Conservation (phyloP, 2,888 invertebrate species). For the Drosophila nr. fundita region DNA sequence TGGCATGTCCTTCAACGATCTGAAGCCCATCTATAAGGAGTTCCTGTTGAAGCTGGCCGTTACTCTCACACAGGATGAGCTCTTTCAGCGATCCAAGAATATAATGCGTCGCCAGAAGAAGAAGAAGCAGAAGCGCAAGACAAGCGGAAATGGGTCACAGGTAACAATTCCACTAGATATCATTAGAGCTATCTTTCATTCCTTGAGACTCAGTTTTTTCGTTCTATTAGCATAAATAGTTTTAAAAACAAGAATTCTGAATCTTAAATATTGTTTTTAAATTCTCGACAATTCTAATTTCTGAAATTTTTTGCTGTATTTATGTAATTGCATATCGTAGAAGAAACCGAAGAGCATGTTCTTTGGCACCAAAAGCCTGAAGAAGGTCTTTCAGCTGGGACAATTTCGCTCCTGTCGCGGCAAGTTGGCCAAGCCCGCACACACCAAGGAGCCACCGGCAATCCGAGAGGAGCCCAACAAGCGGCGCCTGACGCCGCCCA, state of each 20-base stretch:
- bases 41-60: slow-evolving; percentile 94
- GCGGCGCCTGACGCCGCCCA: slow-evolving; percentile 58
- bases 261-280: not conserved
- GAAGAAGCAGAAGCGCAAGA: slow-evolving; percentile 87
- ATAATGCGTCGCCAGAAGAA: slow-evolving; percentile 94
- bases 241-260: not conserved
- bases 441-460: slow-evolving; percentile 74
- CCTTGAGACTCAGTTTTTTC: no score
- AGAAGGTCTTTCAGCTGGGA: slow-evolving; percentile 88
- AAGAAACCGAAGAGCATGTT: slow-evolving; percentile 87
- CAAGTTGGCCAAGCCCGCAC: slow-evolving; percentile 64
- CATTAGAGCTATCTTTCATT: not conserved
- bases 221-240: no score
- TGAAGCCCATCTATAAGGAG: slow-evolving; percentile 96
- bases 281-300: not conserved
- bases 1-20: slow-evolving; percentile 96
- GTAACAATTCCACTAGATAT: slow-evolving; percentile 37
- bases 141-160: slow-evolving; percentile 76
- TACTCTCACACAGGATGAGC: slow-evolving; percentile 95
- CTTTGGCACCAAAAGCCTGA: slow-evolving; percentile 87
- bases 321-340: slow-evolving; percentile 71
- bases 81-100: slow-evolving; percentile 94
- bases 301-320: not conserved
- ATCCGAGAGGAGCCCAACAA: slow-evolving; percentile 30
- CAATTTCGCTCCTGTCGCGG: slow-evolving; percentile 84